These are phyloP conservation scores for Notospermus geniculatus DNA, from an alignment of 1,140 invertebrate species.

Conservation along the genomic window DNA sequence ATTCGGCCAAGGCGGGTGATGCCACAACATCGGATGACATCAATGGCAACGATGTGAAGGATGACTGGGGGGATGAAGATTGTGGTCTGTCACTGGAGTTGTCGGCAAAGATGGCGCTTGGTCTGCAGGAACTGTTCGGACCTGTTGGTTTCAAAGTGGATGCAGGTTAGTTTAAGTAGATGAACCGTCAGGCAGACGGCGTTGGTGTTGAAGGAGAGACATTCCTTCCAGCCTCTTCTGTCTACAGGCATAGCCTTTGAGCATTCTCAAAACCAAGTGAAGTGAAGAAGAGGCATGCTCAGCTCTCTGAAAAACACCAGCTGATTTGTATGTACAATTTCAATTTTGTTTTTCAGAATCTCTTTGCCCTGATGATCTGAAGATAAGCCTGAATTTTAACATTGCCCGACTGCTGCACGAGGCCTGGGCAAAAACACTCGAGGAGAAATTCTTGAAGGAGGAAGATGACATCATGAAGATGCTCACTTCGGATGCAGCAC, in stretches of 20 bases:
- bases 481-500: slow-evolving; percentile 34
- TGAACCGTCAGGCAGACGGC: too few relatives aligned
- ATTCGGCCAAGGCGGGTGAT: too few relatives aligned
- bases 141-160: slow-evolving; percentile 37
- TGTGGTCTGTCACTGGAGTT: too few relatives aligned
- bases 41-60: too few relatives aligned
- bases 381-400: slow-evolving; percentile 22
- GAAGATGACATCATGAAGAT: not conserved
- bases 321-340: not conserved
- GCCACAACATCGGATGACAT: too few relatives aligned
- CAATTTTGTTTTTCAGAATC: not conserved
- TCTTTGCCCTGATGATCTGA: slow-evolving; percentile 15
- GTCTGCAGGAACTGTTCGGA: slow-evolving; percentile 40
- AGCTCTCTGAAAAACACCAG: too few relatives aligned
- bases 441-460: not conserved
- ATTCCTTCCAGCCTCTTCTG: too few relatives aligned
- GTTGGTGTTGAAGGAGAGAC: too few relatives aligned
- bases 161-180: slow-evolving; percentile 44
- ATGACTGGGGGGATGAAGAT: too few relatives aligned
- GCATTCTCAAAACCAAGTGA: too few relatives aligned
- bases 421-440: slow-evolving; percentile 11
- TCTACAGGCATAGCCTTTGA: too few relatives aligned
- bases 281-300: too few relatives aligned
- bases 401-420: slow-evolving; percentile 25
- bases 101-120: slow-evolving; percentile 23